Evolutionary conservation across 2,888 invertebrate genomes (phyloP).

Genomic region (Trissonchulus sp.): DNA sequence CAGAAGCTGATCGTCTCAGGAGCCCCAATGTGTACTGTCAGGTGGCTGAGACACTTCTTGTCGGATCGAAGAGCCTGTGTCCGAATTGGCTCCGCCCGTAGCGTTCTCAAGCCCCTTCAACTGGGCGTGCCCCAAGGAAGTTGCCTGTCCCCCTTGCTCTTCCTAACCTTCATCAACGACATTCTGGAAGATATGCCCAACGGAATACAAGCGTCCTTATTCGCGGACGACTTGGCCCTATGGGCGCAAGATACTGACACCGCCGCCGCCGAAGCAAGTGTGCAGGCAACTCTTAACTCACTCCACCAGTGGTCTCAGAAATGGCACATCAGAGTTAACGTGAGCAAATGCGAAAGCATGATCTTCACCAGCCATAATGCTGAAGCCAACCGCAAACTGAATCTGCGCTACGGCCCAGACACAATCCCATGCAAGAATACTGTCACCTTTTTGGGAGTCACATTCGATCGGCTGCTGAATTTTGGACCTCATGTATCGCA

Average conservation of each 20-base stretch:
- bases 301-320: not conserved
- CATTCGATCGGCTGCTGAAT: not conserved
- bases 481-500: not conserved
- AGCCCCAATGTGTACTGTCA: not conserved
- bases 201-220: not conserved
- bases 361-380: not conserved
- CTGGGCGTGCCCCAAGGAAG: not conserved
- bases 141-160: not conserved
- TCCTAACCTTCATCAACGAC: no score
- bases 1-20: not conserved
- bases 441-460: not conserved
- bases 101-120: not conserved
- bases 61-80: not conserved
- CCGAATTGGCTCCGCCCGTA: not conserved
- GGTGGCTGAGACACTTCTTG: not conserved
- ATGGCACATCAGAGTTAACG: constrained; percentile 18
- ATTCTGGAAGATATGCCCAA: not conserved
- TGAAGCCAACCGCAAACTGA: constrained; percentile 8
- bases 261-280: not conserved
- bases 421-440: not conserved
- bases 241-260: not conserved
- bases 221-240: constrained; percentile 11
- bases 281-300: not conserved
- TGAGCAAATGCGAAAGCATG: constrained; percentile 5
- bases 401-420: not conserved